A percentile compares a stretch with the other conserved stretches of the same genome.
Conservation (phyloP, 1,140 invertebrate genomes). For the Drosophila punjabiensis region DNA sequence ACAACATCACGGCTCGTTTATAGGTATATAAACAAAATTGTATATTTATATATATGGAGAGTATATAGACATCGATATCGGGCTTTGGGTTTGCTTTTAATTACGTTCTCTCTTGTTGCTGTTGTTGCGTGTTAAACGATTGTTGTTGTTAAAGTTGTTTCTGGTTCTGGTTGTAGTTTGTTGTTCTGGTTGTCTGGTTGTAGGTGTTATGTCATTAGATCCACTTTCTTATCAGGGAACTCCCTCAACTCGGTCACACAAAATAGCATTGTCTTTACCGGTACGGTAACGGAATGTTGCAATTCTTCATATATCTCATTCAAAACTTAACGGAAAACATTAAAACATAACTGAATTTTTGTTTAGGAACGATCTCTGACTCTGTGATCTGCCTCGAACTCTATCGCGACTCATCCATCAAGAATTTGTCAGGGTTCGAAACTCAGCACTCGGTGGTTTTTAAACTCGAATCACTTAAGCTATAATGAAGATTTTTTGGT, state of each 20-base stretch:
- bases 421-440: slow-evolving; percentile 61
- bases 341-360: slow-evolving; percentile 20
- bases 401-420: slow-evolving; percentile 62
- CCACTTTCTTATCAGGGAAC: slow-evolving; percentile 50
- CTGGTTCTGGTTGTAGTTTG: slow-evolving; percentile 67
- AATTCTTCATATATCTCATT: slow-evolving; percentile 22
- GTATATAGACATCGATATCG: slow-evolving; percentile 79
- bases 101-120: slow-evolving; percentile 55
- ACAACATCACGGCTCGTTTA: slow-evolving; percentile 66
- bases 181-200: slow-evolving; percentile 68
- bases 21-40: slow-evolving; percentile 54
- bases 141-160: slow-evolving; percentile 74
- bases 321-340: slow-evolving; percentile 39
- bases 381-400: slow-evolving; percentile 33
- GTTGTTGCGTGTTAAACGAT: slow-evolving; percentile 77
- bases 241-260: slow-evolving; percentile 28
- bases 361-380: slow-evolving; percentile 36
- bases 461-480: slow-evolving; percentile 83
- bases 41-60: slow-evolving; percentile 56
- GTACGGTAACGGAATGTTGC: slow-evolving; percentile 23
- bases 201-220: slow-evolving; percentile 68
- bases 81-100: slow-evolving; percentile 56
- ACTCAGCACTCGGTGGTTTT: slow-evolving; percentile 80
- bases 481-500: slow-evolving; percentile 75
- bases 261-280: slow-evolving; percentile 32